A percentile compares a stretch with the other conserved stretches of the same genome.
Conservation (phyloP, 2,888 invertebrate species). For the Habrosyne pyritoides region DNA sequence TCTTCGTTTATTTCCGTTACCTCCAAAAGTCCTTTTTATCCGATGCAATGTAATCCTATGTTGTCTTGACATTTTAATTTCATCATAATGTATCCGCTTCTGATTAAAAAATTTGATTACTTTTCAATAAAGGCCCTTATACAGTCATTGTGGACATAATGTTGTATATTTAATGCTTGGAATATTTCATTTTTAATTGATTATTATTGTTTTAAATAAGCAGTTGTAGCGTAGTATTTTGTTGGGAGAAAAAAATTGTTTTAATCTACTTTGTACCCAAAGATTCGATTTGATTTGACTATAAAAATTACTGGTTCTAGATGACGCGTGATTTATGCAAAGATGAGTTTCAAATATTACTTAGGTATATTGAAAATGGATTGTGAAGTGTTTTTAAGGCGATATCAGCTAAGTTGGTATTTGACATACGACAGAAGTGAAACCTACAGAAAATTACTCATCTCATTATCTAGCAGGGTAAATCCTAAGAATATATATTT, state of each 20-base stretch:
- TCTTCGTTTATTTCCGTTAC: not conserved
- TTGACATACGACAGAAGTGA: too few relatives aligned
- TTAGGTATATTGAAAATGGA: too few relatives aligned
- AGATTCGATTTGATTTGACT: not conserved
- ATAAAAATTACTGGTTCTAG: too few relatives aligned
- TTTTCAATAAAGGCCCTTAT: not conserved
- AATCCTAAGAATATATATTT: too few relatives aligned
- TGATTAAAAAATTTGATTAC: conserved; percentile 2
- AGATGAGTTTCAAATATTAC: too few relatives aligned
- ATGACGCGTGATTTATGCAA: too few relatives aligned
- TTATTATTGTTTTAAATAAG: conserved; percentile 37
- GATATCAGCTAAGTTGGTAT: too few relatives aligned
- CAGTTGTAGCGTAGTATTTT: conserved; percentile 25
- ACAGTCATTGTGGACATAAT: conserved; percentile 9
- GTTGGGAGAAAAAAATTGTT: conserved; percentile 8
- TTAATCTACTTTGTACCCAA: not conserved
- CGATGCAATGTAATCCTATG: not conserved
- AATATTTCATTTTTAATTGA: conserved; percentile 19
- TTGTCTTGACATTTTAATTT: conserved; percentile 2
- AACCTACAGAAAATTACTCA: too few relatives aligned
- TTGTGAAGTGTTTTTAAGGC: too few relatives aligned
- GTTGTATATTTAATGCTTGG: conserved; percentile 11
- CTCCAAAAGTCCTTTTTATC: not conserved
- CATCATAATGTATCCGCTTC: not conserved
- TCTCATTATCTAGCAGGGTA: too few relatives aligned